A percentile compares a stretch with the other conserved stretches of the same genome.
phyloP scores from a whole-genome alignment of 35 echinoderm and acorn worm species.

The Apostichopus californicus region DNA sequence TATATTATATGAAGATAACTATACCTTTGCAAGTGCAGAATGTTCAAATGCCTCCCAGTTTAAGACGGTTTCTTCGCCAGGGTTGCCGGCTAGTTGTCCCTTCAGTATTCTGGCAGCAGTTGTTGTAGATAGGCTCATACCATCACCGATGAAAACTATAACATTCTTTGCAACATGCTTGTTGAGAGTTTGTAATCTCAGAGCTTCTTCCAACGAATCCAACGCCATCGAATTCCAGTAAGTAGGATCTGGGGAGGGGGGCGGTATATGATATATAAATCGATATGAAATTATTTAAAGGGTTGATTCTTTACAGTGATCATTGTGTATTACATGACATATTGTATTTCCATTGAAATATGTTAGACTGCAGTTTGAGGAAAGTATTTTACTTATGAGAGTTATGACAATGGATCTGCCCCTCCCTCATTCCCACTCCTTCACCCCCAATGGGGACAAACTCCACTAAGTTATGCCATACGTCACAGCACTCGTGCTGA shows the following conservation, averaged over 20 bases:
- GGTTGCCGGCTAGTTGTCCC: slow-evolving; percentile 64
- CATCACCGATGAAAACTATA: slow-evolving; percentile 76
- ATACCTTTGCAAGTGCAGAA: no score
- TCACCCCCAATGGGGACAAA: no score
- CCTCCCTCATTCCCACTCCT: no score
- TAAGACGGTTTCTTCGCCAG: no score
- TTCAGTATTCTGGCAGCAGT: slow-evolving; percentile 74
- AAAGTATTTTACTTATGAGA: no score
- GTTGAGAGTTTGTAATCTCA: slow-evolving; percentile 56
- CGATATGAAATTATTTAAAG: not conserved
- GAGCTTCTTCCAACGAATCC: slow-evolving; percentile 53
- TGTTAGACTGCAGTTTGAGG: no score
- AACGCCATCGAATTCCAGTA: slow-evolving; percentile 74
- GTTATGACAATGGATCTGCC: no score
- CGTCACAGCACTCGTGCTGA: no score
- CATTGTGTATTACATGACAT: not conserved
- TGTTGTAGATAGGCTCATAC: slow-evolving; percentile 77
- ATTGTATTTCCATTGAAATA: no score
- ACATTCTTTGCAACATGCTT: slow-evolving; percentile 78
- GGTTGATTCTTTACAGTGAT: not conserved
- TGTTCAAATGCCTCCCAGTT: no score
- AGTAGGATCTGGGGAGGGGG: slow-evolving; percentile 19
- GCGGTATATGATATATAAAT: not conserved
- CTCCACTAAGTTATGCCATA: no score
- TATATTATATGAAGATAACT: no score